A percentile compares a stretch with the other conserved stretches of the same genome.
Conservation (phyloP, 2,888 invertebrate species). For the Omphaloscelis lunosa region DNA sequence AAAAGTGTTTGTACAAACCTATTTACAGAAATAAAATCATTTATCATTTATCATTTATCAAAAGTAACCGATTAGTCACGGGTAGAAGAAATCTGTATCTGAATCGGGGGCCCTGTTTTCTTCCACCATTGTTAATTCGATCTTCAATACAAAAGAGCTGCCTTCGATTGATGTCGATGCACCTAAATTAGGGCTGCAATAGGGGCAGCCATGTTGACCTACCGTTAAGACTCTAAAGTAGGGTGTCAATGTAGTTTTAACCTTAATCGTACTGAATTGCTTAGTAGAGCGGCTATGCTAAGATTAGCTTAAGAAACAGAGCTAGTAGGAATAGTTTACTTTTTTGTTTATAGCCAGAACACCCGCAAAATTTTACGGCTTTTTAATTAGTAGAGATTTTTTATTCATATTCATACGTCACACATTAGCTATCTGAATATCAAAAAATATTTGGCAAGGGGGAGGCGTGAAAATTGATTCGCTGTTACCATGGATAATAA, state of each 20-base stretch:
- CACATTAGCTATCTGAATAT: no score
- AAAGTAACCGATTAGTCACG: neutral
- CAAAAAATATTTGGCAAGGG: no score
- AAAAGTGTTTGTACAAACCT: no score
- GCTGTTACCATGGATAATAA: no score
- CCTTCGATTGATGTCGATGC: conserved; percentile 33
- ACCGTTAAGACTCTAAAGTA: conserved; percentile 28
- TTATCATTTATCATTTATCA: no score
- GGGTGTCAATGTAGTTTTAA: conserved; percentile 51
- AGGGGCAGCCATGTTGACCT: conserved; percentile 16
- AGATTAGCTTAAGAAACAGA: neutral
- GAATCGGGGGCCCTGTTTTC: neutral
- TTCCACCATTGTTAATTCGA: neutral
- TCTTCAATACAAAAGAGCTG: conserved; percentile 1
- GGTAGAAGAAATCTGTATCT: no score
- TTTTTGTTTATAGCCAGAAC: neutral
- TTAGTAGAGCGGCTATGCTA: conserved; percentile 16
- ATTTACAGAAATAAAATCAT: no score
- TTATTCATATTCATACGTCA: no score
- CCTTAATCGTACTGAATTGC: conserved; percentile 44
- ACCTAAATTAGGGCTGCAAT: conserved; percentile 39
- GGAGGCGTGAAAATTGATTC: no score
- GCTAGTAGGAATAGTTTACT: neutral
- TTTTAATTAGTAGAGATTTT: no score
- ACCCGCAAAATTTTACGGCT: no score